Evolutionary conservation across 2,888 invertebrate species (phyloP).

Genomic region (Chloromyia formosa): DNA sequence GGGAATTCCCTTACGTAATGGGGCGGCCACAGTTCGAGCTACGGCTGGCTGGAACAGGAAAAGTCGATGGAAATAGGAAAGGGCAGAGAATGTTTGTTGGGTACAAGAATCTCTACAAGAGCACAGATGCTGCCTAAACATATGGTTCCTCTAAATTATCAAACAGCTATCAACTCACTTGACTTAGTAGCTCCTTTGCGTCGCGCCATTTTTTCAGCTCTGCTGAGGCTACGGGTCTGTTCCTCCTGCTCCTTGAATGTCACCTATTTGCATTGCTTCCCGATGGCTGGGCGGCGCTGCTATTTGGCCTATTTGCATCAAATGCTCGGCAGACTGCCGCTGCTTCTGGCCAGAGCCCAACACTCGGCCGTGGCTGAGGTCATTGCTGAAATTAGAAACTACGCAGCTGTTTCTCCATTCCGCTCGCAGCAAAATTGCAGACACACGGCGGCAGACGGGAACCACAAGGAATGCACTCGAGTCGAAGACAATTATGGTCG

Average conservation of each 20-base stretch:
- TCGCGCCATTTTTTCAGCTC: slow-evolving; percentile 45
- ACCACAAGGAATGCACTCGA: too few relatives aligned
- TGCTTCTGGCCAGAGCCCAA: slow-evolving; percentile 26
- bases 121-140: not conserved
- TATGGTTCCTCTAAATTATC: slow-evolving; percentile 6
- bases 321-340: not conserved
- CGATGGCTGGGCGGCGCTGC: slow-evolving; percentile 4
- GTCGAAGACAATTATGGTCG: too few relatives aligned
- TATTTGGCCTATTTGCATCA: slow-evolving; percentile 4
- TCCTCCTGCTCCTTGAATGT: not conserved
- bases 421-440: too few relatives aligned
- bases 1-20: slow-evolving; percentile 50
- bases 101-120: too few relatives aligned
- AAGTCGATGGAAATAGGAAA: too few relatives aligned
- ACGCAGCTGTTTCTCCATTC: slow-evolving; percentile 24
- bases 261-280: slow-evolving; percentile 12
- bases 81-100: too few relatives aligned
- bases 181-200: slow-evolving; percentile 49
- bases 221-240: not conserved
- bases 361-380: slow-evolving; percentile 8
- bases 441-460: not conserved
- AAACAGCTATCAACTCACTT: slow-evolving; percentile 44
- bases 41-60: too few relatives aligned
- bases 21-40: not conserved
- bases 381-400: slow-evolving; percentile 30